phyloP scores from a whole-genome alignment of 2,888 invertebrate genomes.

The Diaphora mendica region DNA sequence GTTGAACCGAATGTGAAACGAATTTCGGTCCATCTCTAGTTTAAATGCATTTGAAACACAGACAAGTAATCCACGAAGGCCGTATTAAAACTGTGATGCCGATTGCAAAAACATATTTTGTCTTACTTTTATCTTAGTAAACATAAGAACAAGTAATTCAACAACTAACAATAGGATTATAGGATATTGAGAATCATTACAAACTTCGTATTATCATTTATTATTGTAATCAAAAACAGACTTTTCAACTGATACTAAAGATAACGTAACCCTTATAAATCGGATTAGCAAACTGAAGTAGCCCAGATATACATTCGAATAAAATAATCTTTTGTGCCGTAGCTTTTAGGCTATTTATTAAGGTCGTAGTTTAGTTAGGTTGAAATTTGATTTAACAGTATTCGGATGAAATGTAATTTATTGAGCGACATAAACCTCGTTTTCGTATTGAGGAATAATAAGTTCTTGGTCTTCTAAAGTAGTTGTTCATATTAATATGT shows the following conservation, averaged over 20 bases:
- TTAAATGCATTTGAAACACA: no score
- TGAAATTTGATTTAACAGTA: not conserved
- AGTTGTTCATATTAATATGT: slow-evolving; percentile 3
- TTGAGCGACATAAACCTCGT: not conserved
- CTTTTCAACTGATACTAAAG: not conserved
- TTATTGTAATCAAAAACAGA: not conserved
- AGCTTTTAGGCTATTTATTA: not conserved
- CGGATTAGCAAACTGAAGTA: not conserved
- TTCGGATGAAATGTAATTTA: slow-evolving; percentile 2
- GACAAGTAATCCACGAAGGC: no score
- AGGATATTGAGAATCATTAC: not conserved
- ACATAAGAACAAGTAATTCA: not conserved
- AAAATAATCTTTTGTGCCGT: not conserved
- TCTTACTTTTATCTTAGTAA: no score
- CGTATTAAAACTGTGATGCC: no score
- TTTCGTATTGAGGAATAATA: not conserved
- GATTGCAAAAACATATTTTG: no score
- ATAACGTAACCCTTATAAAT: not conserved
- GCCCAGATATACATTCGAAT: not conserved
- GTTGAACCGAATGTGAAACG: no score
- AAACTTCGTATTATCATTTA: not conserved
- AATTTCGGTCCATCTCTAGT: no score
- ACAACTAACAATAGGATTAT: not conserved
- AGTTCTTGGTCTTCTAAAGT: not conserved
- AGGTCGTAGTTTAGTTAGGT: not conserved